These are phyloP conservation scores for Maconellicoccus hirsutus DNA, from an alignment of 1,140 invertebrate species.

Conservation along the genomic window DNA sequence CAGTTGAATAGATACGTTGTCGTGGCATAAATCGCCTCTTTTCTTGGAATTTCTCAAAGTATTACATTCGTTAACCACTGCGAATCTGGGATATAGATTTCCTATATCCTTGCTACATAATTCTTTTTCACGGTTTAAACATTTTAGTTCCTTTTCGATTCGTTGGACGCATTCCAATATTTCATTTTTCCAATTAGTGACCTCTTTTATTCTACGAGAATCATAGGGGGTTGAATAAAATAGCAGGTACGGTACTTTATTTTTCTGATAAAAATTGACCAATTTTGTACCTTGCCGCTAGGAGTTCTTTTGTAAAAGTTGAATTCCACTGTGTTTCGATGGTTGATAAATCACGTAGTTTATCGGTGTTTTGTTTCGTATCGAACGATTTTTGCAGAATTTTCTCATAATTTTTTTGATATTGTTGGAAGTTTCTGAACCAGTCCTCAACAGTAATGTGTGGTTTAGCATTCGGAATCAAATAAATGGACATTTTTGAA, in stretches of 20 bases:
- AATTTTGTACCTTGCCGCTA: neutral
- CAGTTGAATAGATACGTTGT: neutral
- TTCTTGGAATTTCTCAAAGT: neutral
- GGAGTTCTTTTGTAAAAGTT: neutral
- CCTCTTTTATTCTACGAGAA: neutral
- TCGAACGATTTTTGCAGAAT: neutral
- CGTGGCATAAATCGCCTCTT: conserved; percentile 2
- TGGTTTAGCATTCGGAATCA: neutral
- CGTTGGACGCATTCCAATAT: neutral
- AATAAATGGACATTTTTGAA: neutral
- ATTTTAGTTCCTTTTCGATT: neutral
- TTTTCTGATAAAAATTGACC: neutral
- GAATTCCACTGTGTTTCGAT: conserved; percentile 5
- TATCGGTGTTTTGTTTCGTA: neutral
- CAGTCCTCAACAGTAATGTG: conserved; percentile 2
- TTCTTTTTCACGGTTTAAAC: neutral
- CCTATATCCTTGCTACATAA: neutral
- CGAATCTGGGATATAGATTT: conserved; percentile 4
- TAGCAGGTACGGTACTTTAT: neutral
- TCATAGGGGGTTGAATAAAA: too few relatives aligned
- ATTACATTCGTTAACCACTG: neutral
- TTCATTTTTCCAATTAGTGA: neutral
- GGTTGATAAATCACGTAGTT: neutral
- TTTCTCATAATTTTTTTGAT: neutral
- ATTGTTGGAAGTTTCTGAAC: neutral